phyloP scores from a whole-genome alignment of 1,140 invertebrate genomes.

The Metopolophium dirhodum region DNA sequence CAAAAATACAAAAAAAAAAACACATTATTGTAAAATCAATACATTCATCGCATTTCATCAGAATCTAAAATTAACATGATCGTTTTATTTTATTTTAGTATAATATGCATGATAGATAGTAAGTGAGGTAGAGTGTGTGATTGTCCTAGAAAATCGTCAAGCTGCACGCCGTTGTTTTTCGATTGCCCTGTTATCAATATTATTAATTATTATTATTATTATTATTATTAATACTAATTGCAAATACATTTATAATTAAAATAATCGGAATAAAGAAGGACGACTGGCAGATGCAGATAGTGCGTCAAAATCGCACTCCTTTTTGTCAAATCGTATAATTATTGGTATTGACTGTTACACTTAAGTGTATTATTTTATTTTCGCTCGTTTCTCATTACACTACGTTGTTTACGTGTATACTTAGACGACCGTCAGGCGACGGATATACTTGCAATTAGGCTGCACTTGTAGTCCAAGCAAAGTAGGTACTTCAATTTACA shows the following conservation, averaged over 20 bases:
- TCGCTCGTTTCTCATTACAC: not conserved
- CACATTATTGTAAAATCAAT: too few species aligned
- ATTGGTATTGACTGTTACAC: not conserved
- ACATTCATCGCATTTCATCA: too few species aligned
- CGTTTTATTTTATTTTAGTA: too few species aligned
- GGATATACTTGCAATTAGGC: not conserved
- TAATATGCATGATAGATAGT: not conserved
- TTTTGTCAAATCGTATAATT: not conserved
- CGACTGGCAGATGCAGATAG: not conserved
- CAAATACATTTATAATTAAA: not conserved
- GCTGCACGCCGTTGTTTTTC: not conserved
- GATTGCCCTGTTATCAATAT: not conserved
- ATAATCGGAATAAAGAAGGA: not conserved
- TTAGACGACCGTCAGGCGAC: too few species aligned
- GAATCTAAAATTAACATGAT: too few species aligned
- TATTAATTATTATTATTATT: not conserved
- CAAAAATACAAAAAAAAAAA: too few species aligned
- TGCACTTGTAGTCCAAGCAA: not conserved
- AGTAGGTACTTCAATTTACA: not conserved
- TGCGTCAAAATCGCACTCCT: not conserved
- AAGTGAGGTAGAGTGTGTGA: not conserved
- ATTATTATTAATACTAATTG: not conserved
- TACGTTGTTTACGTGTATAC: not conserved
- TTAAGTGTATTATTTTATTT: not conserved
- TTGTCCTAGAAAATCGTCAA: not conserved